These are phyloP conservation scores for Heterodera filipjevi DNA, from an alignment of 2,888 invertebrate genomes.

Conservation along the genomic window DNA sequence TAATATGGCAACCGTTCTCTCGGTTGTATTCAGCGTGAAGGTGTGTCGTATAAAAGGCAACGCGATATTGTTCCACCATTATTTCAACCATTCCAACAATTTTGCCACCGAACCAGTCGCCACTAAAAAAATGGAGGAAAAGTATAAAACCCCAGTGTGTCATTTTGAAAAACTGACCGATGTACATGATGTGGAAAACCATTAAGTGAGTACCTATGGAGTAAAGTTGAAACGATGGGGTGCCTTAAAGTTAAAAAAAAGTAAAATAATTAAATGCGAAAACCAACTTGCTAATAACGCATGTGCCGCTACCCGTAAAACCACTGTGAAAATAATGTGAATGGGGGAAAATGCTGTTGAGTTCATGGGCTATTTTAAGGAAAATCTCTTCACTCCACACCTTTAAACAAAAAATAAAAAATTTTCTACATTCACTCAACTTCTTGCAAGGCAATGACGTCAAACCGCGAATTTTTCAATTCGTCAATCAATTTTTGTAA, in stretches of 20 bases:
- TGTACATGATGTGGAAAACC: slow-evolving; percentile 92
- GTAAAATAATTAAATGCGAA: not conserved
- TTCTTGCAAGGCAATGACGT: slow-evolving; percentile 84
- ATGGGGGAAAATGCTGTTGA: slow-evolving; percentile 75
- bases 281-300: slow-evolving; percentile 76
- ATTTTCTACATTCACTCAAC: slow-evolving; percentile 52
- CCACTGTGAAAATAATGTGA: slow-evolving; percentile 93
- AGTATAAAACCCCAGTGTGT: not conserved
- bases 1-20: slow-evolving; percentile 74
- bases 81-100: slow-evolving; percentile 66
- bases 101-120: slow-evolving; percentile 98
- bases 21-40: slow-evolving; percentile 90
- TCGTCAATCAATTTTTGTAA: slow-evolving; percentile 2
- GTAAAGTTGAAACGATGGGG: slow-evolving; percentile 49
- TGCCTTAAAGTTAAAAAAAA: slow-evolving; percentile 73
- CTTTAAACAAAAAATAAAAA: slow-evolving; percentile 36
- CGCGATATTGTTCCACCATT: slow-evolving; percentile 70
- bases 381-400: slow-evolving; percentile 87
- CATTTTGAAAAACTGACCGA: slow-evolving; percentile 40
- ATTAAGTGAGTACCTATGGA: slow-evolving; percentile 83
- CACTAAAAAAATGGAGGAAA: slow-evolving; percentile 71
- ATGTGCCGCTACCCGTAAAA: slow-evolving; percentile 87
- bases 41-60: slow-evolving; percentile 91
- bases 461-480: not conserved
- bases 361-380: slow-evolving; percentile 75